These are phyloP conservation scores for Lamprologus callipterus DNA, from an alignment of 2,113 vertebrate genomes.

Conservation along the genomic window DNA sequence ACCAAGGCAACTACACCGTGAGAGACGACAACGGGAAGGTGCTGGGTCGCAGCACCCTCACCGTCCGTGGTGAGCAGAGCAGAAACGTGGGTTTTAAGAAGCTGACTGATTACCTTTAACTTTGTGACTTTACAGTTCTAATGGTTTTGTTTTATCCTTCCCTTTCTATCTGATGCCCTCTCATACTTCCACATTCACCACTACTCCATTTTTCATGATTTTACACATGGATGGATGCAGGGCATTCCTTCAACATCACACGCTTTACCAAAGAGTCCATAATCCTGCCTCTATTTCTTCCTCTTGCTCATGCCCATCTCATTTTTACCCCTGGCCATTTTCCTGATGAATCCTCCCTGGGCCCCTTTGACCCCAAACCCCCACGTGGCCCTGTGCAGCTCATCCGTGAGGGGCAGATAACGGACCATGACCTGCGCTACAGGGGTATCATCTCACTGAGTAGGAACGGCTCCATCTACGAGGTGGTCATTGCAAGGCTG, in stretches of 20 bases:
- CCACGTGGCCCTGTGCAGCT: conserved; percentile 47
- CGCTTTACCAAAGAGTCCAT: conserved; percentile 60
- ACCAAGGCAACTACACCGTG: conserved; percentile 81
- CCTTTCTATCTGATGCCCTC: not conserved
- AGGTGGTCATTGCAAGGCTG: conserved; percentile 52
- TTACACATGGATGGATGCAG: conserved; percentile 12
- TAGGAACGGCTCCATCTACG: conserved; percentile 27
- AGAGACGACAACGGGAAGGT: conserved; percentile 67
- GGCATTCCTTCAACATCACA: conserved; percentile 55
- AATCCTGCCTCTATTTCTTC: conserved; percentile 59
- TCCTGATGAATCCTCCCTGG: conserved; percentile 33
- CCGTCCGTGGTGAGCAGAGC: conserved; percentile 58
- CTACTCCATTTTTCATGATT: not conserved
- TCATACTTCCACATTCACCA: not conserved
- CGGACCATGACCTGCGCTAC: conserved; percentile 37
- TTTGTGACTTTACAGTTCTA: not conserved
- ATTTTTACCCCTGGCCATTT: conserved; percentile 46
- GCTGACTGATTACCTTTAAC: not conserved
- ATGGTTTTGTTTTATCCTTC: conserved; percentile 15
- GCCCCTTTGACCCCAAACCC: conserved; percentile 38
- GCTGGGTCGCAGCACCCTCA: conserved; percentile 80
- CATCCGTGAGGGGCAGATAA: conserved; percentile 52
- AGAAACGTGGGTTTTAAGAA: not conserved
- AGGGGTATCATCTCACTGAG: conserved; percentile 53
- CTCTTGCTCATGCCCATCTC: conserved; percentile 45